These are phyloP conservation scores for Orcinus orca DNA, from an alignment of 2,113 vertebrate species.

Conservation along the genomic window DNA sequence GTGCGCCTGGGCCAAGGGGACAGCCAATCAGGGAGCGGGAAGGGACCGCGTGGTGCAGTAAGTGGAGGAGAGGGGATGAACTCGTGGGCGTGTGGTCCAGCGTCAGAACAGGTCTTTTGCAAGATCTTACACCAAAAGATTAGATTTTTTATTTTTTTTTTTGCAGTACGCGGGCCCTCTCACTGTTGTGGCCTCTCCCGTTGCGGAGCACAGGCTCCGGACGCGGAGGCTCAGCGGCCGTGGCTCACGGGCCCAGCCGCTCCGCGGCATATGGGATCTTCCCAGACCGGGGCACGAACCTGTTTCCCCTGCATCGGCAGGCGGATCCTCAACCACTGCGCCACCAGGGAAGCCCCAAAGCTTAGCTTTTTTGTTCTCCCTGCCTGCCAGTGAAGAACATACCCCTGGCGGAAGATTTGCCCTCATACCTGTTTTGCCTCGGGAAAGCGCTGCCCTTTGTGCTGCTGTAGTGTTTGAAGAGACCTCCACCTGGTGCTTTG, in stretches of 20 bases:
- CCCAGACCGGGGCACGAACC: too few species aligned
- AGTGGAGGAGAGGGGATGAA: background rate
- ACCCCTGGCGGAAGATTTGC: background rate
- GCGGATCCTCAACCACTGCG: too few species aligned
- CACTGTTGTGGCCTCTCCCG: too few species aligned
- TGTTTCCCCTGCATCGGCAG: too few species aligned
- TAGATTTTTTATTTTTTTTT: background rate
- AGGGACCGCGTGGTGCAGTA: rapidly evolving
- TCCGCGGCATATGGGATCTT: too few species aligned
- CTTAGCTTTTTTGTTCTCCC: background rate
- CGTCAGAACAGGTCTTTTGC: background rate
- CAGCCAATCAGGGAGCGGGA: background rate
- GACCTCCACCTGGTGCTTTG: background rate
- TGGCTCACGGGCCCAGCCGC: too few species aligned
- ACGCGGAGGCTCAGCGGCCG: too few species aligned
- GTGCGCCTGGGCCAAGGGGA: background rate
- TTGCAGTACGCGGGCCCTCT: too few species aligned
- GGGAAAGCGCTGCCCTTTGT: background rate
- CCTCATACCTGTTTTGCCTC: background rate
- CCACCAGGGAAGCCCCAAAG: background rate
- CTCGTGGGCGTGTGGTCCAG: background rate
- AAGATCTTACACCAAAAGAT: background rate
- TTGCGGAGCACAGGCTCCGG: too few species aligned
- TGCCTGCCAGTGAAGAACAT: background rate
- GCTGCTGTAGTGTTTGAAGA: background rate